phyloP scores from a whole-genome alignment of 2,888 invertebrate genomes.

The Brenthis daphne region DNA sequence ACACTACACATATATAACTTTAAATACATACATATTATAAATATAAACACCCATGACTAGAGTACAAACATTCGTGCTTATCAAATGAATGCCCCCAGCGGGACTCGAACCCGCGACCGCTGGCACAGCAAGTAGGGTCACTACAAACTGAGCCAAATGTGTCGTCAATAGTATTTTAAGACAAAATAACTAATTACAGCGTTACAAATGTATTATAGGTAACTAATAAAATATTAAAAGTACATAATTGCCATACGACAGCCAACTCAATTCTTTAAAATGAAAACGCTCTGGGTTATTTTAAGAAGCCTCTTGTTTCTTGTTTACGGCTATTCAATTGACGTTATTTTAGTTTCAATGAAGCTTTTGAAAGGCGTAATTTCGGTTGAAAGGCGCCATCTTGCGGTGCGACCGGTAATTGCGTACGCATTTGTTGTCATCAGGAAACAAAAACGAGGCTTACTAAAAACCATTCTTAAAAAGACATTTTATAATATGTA shows the following conservation, averaged over 20 bases:
- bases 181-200: too few relatives aligned
- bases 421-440: constrained; percentile 23
- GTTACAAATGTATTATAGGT: background rate
- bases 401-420: constrained; percentile 40
- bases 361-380: constrained; percentile 44
- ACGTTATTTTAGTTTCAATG: constrained; percentile 45
- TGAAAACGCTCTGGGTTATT: constrained; percentile 32
- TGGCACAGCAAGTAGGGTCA: too few relatives aligned
- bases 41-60: too few relatives aligned
- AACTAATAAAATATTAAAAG: constrained; percentile 6
- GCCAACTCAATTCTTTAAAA: constrained; percentile 29
- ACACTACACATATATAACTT: too few relatives aligned
- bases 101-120: too few relatives aligned
- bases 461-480: background rate
- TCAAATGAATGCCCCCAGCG: too few relatives aligned
- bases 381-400: constrained; percentile 39
- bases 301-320: constrained; percentile 32
- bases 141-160: too few relatives aligned
- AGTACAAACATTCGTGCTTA: too few relatives aligned
- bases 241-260: constrained; percentile 12
- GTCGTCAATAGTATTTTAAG: too few relatives aligned
- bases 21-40: too few relatives aligned
- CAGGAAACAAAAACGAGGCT: constrained; percentile 6
- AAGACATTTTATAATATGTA: too few relatives aligned
- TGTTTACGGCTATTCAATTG: constrained; percentile 38